These are phyloP conservation scores for Epinotia nisella DNA, from an alignment of 2,888 invertebrate genomes.

Conservation along the genomic window DNA sequence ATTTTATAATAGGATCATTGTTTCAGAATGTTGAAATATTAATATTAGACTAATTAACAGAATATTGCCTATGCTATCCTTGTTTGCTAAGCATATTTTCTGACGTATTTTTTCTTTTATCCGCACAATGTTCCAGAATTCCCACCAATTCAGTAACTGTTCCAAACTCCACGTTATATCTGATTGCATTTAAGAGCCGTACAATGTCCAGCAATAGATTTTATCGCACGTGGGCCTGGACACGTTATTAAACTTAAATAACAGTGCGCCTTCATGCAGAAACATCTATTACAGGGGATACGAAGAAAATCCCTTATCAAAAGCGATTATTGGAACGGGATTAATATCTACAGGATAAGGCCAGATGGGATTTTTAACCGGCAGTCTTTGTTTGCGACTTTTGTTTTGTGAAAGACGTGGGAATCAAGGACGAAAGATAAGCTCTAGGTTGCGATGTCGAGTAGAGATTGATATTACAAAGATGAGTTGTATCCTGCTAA, in stretches of 20 bases:
- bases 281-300: slow-evolving; percentile 78
- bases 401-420: slow-evolving; percentile 4
- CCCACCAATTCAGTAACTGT: neutral
- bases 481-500: neutral
- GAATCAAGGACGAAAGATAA: neutral
- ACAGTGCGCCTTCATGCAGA: slow-evolving; percentile 70
- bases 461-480: neutral
- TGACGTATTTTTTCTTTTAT: neutral
- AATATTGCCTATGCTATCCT: neutral
- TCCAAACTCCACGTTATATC: neutral
- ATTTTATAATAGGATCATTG: neutral
- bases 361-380: slow-evolving; percentile 68
- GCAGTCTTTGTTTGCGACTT: slow-evolving; percentile 58
- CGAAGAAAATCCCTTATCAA: slow-evolving; percentile 81
- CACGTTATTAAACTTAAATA: slow-evolving; percentile 79
- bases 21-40: neutral
- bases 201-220: slow-evolving; percentile 31
- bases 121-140: neutral
- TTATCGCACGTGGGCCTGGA: slow-evolving; percentile 52
- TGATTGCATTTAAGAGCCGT: slow-evolving; percentile 20
- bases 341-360: slow-evolving; percentile 72
- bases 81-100: neutral
- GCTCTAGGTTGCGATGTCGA: neutral
- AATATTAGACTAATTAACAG: neutral
- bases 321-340: slow-evolving; percentile 73